phyloP scores from a whole-genome alignment of 35 echinoderm and acorn worm genomes.

The Lytechinus pictus region DNA sequence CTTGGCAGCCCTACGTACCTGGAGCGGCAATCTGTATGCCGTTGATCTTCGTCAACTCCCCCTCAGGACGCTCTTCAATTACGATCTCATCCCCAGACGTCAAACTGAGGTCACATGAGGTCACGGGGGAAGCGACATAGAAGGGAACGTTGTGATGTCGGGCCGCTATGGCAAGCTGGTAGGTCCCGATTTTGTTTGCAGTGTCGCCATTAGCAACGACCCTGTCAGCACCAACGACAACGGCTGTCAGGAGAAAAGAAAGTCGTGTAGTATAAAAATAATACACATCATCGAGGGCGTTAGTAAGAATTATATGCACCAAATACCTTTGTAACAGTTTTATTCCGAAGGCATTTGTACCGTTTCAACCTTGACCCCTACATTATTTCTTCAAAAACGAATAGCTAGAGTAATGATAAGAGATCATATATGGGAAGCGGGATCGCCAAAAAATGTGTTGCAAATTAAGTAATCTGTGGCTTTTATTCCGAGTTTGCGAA shows the following conservation, averaged over 20 bases:
- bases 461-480: too few species aligned
- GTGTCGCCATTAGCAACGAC: conserved; percentile 98
- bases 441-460: too few species aligned
- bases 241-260: conserved; percentile 64
- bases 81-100: conserved; percentile 77
- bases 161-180: conserved; percentile 87
- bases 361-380: too few species aligned
- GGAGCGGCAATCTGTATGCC: conserved; percentile 78
- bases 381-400: too few species aligned
- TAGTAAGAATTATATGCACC: too few species aligned
- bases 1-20: conserved; percentile 42
- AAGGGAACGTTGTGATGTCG: conserved; percentile 93
- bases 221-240: conserved; percentile 94
- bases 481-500: too few species aligned
- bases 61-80: conserved; percentile 88
- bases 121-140: conserved; percentile 84
- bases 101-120: conserved; percentile 72
- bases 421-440: too few species aligned
- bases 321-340: too few species aligned
- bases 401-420: too few species aligned
- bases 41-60: conserved; percentile 74
- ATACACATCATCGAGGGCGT: too few species aligned
- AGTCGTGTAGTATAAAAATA: background rate
- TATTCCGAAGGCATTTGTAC: too few species aligned
- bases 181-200: conserved; percentile 98